phyloP scores from a whole-genome alignment of 2,888 invertebrate genomes.

The Eudiplozoon nipponicum region DNA sequence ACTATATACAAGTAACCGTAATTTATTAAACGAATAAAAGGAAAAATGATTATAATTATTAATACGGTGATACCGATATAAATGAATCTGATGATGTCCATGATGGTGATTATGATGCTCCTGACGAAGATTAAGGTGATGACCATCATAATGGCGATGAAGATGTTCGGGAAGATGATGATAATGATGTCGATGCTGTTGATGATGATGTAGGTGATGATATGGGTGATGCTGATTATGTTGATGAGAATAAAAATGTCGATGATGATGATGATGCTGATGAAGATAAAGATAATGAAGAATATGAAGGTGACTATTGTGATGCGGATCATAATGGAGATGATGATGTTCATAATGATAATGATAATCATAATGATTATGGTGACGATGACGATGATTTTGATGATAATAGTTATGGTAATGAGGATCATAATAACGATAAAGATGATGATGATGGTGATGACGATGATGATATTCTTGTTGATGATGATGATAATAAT shows the following conservation, averaged over 20 bases:
- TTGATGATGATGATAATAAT: background rate
- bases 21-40: too few relatives aligned
- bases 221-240: constrained; percentile 2
- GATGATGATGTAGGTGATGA: constrained; percentile 4
- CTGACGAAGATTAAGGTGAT: background rate
- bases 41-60: constrained; percentile 1
- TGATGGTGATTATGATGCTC: constrained; percentile 2
- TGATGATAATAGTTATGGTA: background rate
- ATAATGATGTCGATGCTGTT: constrained; percentile 1
- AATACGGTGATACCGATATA: background rate
- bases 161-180: constrained; percentile 2
- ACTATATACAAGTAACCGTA: too few relatives aligned
- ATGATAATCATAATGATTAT: constrained; percentile 2
- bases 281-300: constrained; percentile 3
- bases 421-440: background rate
- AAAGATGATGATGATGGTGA: background rate
- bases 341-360: constrained; percentile 1
- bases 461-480: background rate
- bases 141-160: constrained; percentile 1
- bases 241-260: constrained; percentile 1
- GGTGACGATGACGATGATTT: background rate
- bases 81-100: constrained; percentile 1
- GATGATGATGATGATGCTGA: constrained; percentile 6
- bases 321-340: constrained; percentile 1
- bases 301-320: background rate